A percentile compares a stretch with the other conserved stretches of the same genome.
Conservation (phyloP, 2,888 invertebrate species). For the Drosophila recens region DNA sequence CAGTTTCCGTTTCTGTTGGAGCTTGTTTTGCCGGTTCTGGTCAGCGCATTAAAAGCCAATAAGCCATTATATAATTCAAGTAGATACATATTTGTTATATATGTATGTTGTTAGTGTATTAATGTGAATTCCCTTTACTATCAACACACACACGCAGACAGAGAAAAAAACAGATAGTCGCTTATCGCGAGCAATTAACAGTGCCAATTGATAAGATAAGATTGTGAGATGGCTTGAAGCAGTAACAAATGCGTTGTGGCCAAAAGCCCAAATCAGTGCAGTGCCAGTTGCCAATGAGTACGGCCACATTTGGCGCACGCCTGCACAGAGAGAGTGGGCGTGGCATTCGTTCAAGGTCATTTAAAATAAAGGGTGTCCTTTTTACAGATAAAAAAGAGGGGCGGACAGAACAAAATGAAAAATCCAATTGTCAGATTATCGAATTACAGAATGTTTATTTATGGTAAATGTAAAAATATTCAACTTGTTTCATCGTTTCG, state of each 20-base stretch:
- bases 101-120: slow-evolving; percentile 27
- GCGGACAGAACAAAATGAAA: slow-evolving; percentile 59
- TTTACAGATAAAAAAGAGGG: neutral
- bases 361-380: neutral
- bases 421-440: slow-evolving; percentile 27
- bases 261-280: slow-evolving; percentile 44
- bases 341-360: slow-evolving; percentile 6
- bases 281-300: slow-evolving; percentile 29
- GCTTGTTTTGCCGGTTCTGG: slow-evolving; percentile 25
- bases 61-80: slow-evolving; percentile 70
- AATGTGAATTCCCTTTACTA: slow-evolving; percentile 25
- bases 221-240: slow-evolving; percentile 21
- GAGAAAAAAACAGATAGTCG: slow-evolving; percentile 5
- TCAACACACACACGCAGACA: slow-evolving; percentile 26
- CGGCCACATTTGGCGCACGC: slow-evolving; percentile 21
- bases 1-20: slow-evolving; percentile 8
- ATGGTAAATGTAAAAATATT: slow-evolving; percentile 44
- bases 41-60: slow-evolving; percentile 74
- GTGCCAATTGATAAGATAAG: slow-evolving; percentile 53
- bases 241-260: slow-evolving; percentile 20
- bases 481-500: slow-evolving; percentile 50
- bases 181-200: slow-evolving; percentile 56
- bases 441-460: slow-evolving; percentile 46
- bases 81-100: neutral
- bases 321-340: neutral